These are phyloP conservation scores for Timema cristinae DNA, from an alignment of 2,888 invertebrate species.

Conservation along the genomic window DNA sequence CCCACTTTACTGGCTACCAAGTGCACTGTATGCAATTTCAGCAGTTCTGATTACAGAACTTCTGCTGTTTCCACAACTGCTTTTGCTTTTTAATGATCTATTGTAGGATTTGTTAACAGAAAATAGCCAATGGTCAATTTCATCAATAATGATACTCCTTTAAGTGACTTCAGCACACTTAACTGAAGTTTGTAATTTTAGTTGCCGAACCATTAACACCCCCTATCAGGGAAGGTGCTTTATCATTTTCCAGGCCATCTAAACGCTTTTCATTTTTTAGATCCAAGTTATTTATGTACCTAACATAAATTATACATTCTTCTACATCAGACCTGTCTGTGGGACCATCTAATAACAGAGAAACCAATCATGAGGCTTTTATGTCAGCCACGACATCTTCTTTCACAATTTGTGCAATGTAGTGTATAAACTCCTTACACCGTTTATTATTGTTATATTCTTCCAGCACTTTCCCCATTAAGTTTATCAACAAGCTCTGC, in stretches of 20 bases:
- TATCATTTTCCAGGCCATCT: conserved; percentile 11
- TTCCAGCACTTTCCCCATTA: conserved; percentile 8
- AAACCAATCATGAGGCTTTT: no score
- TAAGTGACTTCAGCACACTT: conserved; percentile 14
- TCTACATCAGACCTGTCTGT: conserved; percentile 2
- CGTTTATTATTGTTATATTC: not conserved
- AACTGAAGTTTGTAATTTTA: conserved; percentile 12
- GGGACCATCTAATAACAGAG: no score
- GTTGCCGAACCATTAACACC: conserved; percentile 4
- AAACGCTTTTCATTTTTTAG: not conserved
- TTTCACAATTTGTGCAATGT: not conserved
- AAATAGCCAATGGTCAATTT: conserved; percentile 6
- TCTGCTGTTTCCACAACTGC: conserved; percentile 7
- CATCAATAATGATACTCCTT: no score
- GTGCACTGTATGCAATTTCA: conserved; percentile 7
- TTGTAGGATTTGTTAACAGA: conserved; percentile 14
- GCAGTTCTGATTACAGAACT: conserved; percentile 7
- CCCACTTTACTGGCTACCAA: conserved; percentile 14
- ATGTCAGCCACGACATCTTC: conserved; percentile 12
- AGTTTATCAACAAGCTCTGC: conserved; percentile 14
- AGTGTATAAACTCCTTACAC: not conserved
- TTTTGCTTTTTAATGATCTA: conserved; percentile 9
- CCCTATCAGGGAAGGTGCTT: conserved; percentile 10
- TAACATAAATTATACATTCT: conserved; percentile 1
- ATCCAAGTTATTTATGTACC: not conserved